Conservation (phyloP, 2,888 invertebrate genomes). For the Scrobipalpa atriplicella region DNA sequence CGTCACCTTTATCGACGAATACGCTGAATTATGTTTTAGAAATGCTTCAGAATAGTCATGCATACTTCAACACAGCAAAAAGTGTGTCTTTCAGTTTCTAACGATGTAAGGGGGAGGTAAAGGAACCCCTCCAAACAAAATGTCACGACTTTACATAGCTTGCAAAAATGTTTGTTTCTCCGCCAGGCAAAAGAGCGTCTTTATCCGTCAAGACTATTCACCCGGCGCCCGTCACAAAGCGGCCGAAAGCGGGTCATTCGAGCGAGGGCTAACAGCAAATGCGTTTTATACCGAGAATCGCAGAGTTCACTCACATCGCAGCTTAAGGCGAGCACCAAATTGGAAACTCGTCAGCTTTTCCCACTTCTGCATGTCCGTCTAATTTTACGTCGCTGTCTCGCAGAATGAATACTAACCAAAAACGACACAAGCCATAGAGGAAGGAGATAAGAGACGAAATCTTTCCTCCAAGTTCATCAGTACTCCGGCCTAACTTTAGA, state of each 20-base stretch:
- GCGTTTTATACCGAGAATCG: slow-evolving; percentile 55
- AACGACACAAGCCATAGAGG: too few relatives aligned
- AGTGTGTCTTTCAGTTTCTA: too few relatives aligned
- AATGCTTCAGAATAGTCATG: too few relatives aligned
- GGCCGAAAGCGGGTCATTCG: slow-evolving; percentile 44
- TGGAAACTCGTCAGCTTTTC: not conserved
- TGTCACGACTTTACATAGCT: not conserved
- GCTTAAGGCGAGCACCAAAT: not conserved
- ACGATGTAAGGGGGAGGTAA: too few relatives aligned
- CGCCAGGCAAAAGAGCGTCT: slow-evolving; percentile 9
- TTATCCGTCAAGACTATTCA: slow-evolving; percentile 29
- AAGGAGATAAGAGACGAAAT: too few relatives aligned
- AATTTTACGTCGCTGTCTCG: not conserved
- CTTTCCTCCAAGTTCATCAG: too few relatives aligned
- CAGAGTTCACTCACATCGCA: slow-evolving; percentile 57
- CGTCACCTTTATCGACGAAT: slow-evolving; percentile 27
- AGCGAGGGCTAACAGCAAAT: slow-evolving; percentile 44
- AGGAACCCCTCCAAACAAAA: not conserved
- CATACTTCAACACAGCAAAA: too few relatives aligned
- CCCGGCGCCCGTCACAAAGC: slow-evolving; percentile 24
- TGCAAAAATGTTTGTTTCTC: slow-evolving; percentile 10
- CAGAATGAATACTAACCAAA: too few relatives aligned
- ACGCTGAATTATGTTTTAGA: too few relatives aligned
- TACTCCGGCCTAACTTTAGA: too few relatives aligned
- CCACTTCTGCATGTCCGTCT: not conserved